Evolutionary conservation across 30 jellyfish, hydroid and myxozoan genomes (phyloP).

Genomic region (Sanderia malayensis): DNA sequence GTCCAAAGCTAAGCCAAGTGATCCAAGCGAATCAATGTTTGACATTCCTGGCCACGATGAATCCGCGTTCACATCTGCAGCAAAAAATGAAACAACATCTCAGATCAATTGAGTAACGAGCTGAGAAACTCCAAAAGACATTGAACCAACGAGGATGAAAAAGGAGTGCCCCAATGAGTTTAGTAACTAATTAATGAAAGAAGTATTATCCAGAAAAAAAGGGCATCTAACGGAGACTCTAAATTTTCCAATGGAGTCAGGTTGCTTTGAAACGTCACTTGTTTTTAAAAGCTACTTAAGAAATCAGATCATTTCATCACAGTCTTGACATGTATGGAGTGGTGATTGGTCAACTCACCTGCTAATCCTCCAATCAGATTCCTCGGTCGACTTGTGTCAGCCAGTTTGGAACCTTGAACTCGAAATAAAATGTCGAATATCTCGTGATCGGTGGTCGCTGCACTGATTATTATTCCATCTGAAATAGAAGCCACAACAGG

Average conservation of each 20-base stretch:
- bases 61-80: slow-evolving; percentile 40
- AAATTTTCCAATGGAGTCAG: too few relatives aligned
- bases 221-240: too few relatives aligned
- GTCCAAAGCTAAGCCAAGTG: slow-evolving; percentile 24
- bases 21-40: slow-evolving; percentile 32
- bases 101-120: too few relatives aligned
- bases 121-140: too few relatives aligned
- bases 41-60: slow-evolving; percentile 26
- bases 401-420: slow-evolving; percentile 61
- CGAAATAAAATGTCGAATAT: slow-evolving; percentile 60
- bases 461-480: slow-evolving; percentile 68
- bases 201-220: too few relatives aligned
- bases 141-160: too few relatives aligned
- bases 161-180: neutral
- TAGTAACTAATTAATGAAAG: too few relatives aligned
- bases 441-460: slow-evolving; percentile 55
- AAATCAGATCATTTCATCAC: too few relatives aligned
- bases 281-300: too few relatives aligned
- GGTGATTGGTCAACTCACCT: slow-evolving; percentile 27
- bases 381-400: slow-evolving; percentile 52
- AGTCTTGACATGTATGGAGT: too few relatives aligned
- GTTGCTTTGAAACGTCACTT: too few relatives aligned
- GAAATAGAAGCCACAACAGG: too few relatives aligned
- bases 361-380: slow-evolving; percentile 57
- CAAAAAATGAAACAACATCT: neutral